phyloP scores from a whole-genome alignment of 92 coral and sea anemone species.

The Epizoanthus scotinus region DNA sequence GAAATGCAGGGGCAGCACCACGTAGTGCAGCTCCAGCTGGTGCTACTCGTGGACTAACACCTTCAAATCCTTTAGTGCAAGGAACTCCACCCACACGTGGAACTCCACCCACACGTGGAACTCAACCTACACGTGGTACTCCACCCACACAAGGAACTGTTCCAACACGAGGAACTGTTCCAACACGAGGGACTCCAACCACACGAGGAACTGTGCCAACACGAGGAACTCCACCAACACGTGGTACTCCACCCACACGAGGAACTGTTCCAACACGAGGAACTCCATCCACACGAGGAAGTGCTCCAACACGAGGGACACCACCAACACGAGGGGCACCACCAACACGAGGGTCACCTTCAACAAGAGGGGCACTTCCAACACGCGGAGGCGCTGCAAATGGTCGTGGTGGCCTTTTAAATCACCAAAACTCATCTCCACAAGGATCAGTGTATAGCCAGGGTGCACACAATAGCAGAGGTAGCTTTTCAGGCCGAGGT shows the following conservation, averaged over 20 bases:
- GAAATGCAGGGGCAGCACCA: constrained; percentile 36
- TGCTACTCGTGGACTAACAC: constrained; percentile 20
- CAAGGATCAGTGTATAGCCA: background rate
- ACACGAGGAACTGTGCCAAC: constrained; percentile 16
- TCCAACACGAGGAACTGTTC: background rate
- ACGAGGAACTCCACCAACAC: background rate
- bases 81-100: constrained; percentile 13
- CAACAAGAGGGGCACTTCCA: background rate
- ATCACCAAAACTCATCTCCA: constrained; percentile 2
- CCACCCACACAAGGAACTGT: background rate
- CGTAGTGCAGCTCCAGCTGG: background rate
- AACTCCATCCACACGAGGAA: background rate
- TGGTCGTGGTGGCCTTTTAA: background rate
- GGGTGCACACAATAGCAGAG: background rate
- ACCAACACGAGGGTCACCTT: constrained; percentile 9
- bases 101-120: constrained; percentile 6
- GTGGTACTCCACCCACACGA: background rate
- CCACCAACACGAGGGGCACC: constrained; percentile 3
- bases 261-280: constrained; percentile 19
- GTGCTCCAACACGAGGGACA: background rate
- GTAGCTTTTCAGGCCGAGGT: constrained; percentile 27
- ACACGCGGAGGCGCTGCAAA: background rate
- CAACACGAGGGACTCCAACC: constrained; percentile 3
- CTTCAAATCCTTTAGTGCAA: background rate
- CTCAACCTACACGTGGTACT: constrained; percentile 9